Conservation (phyloP, 2,797 vertebrate species). For the Peromyscus melanophrys region DNA sequence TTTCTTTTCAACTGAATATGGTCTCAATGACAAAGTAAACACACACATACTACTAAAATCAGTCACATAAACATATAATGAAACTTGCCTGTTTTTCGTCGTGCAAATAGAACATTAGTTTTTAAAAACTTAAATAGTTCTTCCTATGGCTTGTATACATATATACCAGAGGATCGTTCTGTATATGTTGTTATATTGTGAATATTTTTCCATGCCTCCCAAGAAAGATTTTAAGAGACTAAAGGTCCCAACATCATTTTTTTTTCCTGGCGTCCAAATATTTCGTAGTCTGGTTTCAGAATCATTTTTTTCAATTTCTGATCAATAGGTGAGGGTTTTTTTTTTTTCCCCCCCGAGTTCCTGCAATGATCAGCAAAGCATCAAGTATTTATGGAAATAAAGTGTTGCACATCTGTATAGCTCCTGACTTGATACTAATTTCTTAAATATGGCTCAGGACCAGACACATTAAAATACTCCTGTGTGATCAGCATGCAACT, state of each 20-base stretch:
- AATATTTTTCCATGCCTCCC: neutral
- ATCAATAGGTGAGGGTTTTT: conserved; percentile 38
- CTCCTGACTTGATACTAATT: conserved; percentile 14
- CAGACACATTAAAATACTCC: neutral
- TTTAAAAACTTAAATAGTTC: conserved; percentile 47
- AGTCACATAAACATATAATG: neutral
- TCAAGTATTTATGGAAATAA: conserved; percentile 22
- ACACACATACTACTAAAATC: neutral
- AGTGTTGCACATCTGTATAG: neutral
- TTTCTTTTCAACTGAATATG: conserved; percentile 30
- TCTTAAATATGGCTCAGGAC: neutral
- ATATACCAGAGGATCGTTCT: neutral
- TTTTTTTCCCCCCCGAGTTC: neutral
- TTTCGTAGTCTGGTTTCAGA: neutral
- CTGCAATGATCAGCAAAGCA: neutral
- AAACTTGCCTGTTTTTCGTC: neutral
- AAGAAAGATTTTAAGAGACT: neutral
- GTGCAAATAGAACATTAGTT: neutral
- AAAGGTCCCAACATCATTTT: neutral
- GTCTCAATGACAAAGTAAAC: conserved; percentile 15
- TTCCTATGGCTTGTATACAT: neutral
- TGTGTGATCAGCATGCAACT: neutral
- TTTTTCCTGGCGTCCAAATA: neutral
- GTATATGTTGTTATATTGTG: neutral
- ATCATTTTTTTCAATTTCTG: neutral